Conservation (phyloP, 1,140 invertebrate species). For the Sinonovacula constricta region DNA sequence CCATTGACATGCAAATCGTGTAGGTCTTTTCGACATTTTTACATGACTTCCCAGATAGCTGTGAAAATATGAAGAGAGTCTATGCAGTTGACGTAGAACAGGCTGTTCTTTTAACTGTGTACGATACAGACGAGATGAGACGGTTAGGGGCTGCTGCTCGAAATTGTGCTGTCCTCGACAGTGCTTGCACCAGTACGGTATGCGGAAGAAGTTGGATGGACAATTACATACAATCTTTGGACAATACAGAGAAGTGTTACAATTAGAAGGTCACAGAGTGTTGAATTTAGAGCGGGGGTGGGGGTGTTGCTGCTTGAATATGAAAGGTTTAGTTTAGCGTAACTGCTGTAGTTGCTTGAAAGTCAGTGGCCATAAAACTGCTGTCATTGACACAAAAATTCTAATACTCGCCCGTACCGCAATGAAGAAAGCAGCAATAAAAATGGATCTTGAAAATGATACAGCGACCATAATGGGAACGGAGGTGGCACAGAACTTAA, state of each 20-base stretch:
- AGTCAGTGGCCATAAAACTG: conserved; percentile 48
- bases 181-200: conserved; percentile 49
- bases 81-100: conserved; percentile 37
- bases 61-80: conserved; percentile 46
- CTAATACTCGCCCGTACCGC: conserved; percentile 45
- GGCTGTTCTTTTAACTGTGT: conserved; percentile 45
- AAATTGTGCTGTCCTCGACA: conserved; percentile 54
- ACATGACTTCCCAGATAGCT: conserved; percentile 17
- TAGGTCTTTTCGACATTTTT: conserved; percentile 32
- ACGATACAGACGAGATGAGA: conserved; percentile 27
- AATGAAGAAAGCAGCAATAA: conserved; percentile 48
- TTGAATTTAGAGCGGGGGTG: conserved; percentile 52
- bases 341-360: conserved; percentile 46
- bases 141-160: conserved; percentile 36
- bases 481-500: conserved; percentile 44
- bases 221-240: conserved; percentile 41
- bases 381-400: conserved; percentile 51
- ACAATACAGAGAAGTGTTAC: conserved; percentile 15
- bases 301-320: conserved; percentile 22
- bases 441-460: conserved; percentile 49
- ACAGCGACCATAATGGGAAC: conserved; percentile 45
- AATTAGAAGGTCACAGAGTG: conserved; percentile 38
- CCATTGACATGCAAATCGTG: conserved; percentile 30
- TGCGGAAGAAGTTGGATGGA: conserved; percentile 51
- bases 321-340: conserved; percentile 9